phyloP scores from a whole-genome alignment of 2,797 vertebrate genomes.

The Arnoldichthys spilopterus region DNA sequence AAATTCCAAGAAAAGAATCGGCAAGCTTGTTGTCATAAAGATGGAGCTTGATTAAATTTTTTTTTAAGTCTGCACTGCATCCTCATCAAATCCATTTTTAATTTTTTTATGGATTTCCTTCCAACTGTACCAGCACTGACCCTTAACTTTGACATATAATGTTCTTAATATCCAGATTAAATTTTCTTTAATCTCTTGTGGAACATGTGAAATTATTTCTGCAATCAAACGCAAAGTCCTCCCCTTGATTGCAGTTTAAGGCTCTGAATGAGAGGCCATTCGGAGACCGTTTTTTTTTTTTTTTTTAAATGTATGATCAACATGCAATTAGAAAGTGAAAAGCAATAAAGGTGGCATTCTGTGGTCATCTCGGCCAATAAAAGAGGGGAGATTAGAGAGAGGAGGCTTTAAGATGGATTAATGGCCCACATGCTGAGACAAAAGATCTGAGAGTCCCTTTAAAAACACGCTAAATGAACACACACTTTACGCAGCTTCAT shows the following conservation, averaged over 20 bases:
- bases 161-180: conserved; percentile 85
- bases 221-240: conserved; percentile 76
- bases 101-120: conserved; percentile 79
- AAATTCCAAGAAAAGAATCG: conserved; percentile 67
- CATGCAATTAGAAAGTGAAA: conserved; percentile 79
- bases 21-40: conserved; percentile 62
- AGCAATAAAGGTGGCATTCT: conserved; percentile 78
- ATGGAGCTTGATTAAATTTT: conserved; percentile 56
- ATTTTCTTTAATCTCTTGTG: conserved; percentile 78
- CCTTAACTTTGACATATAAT: conserved; percentile 79
- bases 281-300: conserved; percentile 21
- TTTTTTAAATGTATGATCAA: conserved; percentile 18
- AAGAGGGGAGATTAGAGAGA: conserved; percentile 80
- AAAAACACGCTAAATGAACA: conserved; percentile 63
- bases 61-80: conserved; percentile 26
- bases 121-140: conserved; percentile 73
- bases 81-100: conserved; percentile 79
- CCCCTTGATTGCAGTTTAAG: conserved; percentile 60
- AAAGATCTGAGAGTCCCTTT: conserved; percentile 71
- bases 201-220: conserved; percentile 83
- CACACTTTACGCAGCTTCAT: conserved; percentile 54
- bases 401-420: conserved; percentile 80
- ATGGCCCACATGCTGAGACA: conserved; percentile 73
- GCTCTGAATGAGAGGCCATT: conserved; percentile 48
- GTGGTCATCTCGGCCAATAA: conserved; percentile 79